phyloP scores from a whole-genome alignment of 2,888 invertebrate genomes.

The Trissolcus japonicus region DNA sequence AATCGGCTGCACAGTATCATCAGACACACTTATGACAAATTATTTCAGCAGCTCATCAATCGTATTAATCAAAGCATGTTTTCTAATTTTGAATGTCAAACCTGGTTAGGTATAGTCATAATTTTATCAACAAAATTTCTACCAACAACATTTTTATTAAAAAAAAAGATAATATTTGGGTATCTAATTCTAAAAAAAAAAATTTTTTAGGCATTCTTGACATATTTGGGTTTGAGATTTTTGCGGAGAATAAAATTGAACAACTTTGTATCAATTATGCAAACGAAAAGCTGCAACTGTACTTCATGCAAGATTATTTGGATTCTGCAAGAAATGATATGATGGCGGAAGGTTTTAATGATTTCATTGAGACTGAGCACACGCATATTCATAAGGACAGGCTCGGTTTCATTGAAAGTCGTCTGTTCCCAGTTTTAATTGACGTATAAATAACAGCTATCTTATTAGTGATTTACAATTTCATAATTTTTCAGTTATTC shows the following conservation, averaged over 20 bases:
- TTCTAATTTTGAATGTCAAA: slow-evolving; percentile 56
- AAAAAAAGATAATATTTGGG: too few species aligned
- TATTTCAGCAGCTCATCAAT: slow-evolving; percentile 73
- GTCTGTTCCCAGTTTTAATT: slow-evolving; percentile 71
- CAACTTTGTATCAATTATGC: slow-evolving; percentile 73
- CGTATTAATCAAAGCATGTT: slow-evolving; percentile 65
- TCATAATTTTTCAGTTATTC: neutral
- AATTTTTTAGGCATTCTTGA: slow-evolving; percentile 69
- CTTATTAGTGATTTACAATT: neutral
- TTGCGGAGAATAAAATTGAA: slow-evolving; percentile 68
- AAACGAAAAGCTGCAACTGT: slow-evolving; percentile 71
- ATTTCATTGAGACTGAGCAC: slow-evolving; percentile 57
- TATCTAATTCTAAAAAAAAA: neutral
- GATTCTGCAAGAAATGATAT: slow-evolving; percentile 65
- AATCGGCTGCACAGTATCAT: slow-evolving; percentile 73
- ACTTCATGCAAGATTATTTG: slow-evolving; percentile 70
- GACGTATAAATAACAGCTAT: slow-evolving; percentile 63
- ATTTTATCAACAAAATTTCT: too few species aligned
- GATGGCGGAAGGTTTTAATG: slow-evolving; percentile 66
- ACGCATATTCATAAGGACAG: slow-evolving; percentile 65
- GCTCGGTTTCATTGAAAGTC: slow-evolving; percentile 66
- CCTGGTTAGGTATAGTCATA: slow-evolving; percentile 70
- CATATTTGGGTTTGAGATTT: slow-evolving; percentile 74
- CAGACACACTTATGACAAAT: slow-evolving; percentile 72
- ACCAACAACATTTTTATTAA: too few species aligned